Conservation (phyloP, 2,888 invertebrate genomes). For the Dorcus hopei region DNA sequence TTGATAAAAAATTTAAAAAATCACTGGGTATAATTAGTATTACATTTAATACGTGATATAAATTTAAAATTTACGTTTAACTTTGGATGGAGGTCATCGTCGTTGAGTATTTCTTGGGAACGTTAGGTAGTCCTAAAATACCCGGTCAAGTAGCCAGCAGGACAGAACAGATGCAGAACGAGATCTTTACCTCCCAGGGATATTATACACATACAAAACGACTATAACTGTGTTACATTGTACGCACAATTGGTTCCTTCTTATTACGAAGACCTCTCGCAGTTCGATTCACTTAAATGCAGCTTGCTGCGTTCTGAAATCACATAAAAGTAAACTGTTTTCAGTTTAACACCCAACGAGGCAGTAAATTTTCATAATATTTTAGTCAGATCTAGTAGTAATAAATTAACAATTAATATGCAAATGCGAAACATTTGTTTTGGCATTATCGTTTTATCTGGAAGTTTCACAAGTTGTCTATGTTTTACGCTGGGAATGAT, state of each 20-base stretch:
- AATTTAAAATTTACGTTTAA: too few species aligned
- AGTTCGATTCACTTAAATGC: too few species aligned
- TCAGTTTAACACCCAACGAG: too few species aligned
- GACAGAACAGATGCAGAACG: constrained; percentile 24
- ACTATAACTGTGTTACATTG: background rate
- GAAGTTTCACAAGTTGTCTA: background rate
- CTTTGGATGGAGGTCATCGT: too few species aligned
- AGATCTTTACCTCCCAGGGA: constrained; percentile 21
- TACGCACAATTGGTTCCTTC: background rate
- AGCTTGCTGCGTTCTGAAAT: too few species aligned
- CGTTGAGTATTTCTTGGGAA: background rate
- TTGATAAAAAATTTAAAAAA: too few species aligned
- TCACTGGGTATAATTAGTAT: too few species aligned
- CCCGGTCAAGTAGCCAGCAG: background rate
- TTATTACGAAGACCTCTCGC: background rate
- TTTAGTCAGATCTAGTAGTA: background rate
- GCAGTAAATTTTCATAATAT: too few species aligned
- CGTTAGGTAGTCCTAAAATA: background rate
- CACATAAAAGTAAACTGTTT: too few species aligned
- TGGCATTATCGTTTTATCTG: background rate
- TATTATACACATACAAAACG: constrained; percentile 1
- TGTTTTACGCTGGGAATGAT: background rate
- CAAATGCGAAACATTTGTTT: background rate
- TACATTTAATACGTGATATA: too few species aligned
- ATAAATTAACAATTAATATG: constrained; percentile 2